Evolutionary conservation across 2,888 invertebrate species (phyloP).

Genomic region (Leucophenga maculata): DNA sequence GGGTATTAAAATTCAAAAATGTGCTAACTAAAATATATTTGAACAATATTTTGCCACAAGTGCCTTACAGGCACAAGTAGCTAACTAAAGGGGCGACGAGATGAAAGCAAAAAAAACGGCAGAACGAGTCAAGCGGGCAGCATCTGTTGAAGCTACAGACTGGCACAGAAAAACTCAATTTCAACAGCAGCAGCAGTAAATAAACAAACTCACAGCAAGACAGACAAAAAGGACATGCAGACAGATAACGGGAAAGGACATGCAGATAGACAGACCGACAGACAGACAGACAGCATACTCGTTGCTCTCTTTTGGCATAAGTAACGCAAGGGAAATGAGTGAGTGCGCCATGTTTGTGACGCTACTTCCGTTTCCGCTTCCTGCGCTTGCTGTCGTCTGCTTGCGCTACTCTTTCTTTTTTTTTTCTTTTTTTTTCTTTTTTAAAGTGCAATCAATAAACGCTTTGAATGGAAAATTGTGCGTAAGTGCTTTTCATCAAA

Average conservation of each 20-base stretch:
- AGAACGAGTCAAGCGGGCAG: neutral
- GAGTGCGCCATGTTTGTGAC: constrained; percentile 31
- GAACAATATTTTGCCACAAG: constrained; percentile 27
- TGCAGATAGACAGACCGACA: neutral
- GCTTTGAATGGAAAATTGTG: constrained; percentile 58
- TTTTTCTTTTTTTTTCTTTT: too few species aligned
- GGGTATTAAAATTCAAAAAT: neutral
- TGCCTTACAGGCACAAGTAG: constrained; percentile 22
- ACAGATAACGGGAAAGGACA: neutral
- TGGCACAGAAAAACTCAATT: constrained; percentile 50
- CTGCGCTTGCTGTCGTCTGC: constrained; percentile 52
- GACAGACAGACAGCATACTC: constrained; percentile 4
- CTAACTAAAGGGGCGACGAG: neutral
- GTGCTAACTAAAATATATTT: neutral
- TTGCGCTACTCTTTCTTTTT: constrained; percentile 21
- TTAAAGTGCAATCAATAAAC: constrained; percentile 58
- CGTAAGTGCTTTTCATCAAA: constrained; percentile 55
- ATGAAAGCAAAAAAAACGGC: neutral
- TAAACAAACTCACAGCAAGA: constrained; percentile 41
- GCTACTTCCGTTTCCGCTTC: constrained; percentile 31
- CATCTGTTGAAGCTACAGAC: constrained; percentile 32
- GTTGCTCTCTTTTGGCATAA: constrained; percentile 6
- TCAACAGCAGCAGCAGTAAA: constrained; percentile 45
- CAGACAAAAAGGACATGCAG: neutral
- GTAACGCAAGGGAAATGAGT: constrained; percentile 28